These are phyloP conservation scores for Seira sanloemensis DNA, from an alignment of 2,888 invertebrate genomes.

Conservation along the genomic window DNA sequence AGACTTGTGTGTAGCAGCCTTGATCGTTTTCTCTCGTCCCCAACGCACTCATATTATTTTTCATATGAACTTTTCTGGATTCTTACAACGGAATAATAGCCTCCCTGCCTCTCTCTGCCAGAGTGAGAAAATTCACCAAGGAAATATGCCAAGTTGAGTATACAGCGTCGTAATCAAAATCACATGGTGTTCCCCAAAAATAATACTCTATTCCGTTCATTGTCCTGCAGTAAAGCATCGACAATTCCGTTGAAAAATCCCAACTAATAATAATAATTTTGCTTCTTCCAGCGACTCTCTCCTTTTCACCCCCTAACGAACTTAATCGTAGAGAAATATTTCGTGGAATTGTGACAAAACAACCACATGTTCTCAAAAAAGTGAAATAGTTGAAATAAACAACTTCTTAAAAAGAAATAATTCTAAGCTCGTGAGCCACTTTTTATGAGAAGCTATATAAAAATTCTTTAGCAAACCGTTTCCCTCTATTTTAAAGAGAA, in stretches of 20 bases:
- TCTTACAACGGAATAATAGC: too few species aligned
- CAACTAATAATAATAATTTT: too few species aligned
- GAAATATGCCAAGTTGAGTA: neutral
- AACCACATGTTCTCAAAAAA: neutral
- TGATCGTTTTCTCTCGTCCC: conserved; percentile 1
- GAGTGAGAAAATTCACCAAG: neutral
- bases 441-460: neutral
- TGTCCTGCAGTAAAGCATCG: too few species aligned
- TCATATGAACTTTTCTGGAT: too few species aligned
- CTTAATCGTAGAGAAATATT: too few species aligned
- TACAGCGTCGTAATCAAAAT: neutral
- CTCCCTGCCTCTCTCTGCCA: too few species aligned
- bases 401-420: neutral
- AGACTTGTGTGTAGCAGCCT: too few species aligned
- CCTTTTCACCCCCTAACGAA: too few species aligned
- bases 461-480: neutral
- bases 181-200: neutral
- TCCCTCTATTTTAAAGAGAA: too few species aligned
- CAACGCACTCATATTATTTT: neutral
- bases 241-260: too few species aligned
- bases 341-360: neutral
- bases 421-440: neutral
- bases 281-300: too few species aligned
- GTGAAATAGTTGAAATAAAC: neutral
- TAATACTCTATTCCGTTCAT: too few species aligned